Base-by-base conservation (phyloP, 2,888 invertebrate species). In the Andrena camellia region DNA sequence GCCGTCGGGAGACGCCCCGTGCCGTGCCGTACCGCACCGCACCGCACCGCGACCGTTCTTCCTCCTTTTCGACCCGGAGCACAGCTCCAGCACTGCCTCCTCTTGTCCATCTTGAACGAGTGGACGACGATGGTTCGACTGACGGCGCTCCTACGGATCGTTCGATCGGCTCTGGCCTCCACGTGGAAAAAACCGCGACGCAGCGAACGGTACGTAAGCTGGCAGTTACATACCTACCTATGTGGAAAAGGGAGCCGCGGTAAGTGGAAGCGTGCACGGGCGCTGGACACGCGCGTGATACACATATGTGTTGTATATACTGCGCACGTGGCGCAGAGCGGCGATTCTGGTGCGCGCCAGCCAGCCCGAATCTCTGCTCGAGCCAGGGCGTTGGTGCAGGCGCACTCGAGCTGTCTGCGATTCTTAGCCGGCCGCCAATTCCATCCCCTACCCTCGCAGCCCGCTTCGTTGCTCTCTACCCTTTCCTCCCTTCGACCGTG, bases 281-380 rank as follows among this genome's bases (percentile, higher is more conserved):
- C 4, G 20, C 20, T 33, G 2, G 50, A 48, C 62, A 20, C 31
- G 10, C 62, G 48, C 66, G 74, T 33, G 33, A 33, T 52, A 17
- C 42, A 42, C 42, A 17, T 42, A 42, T 1, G 42, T 42, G 42
- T 42, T 17, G 42, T 42, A 64, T 52, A 62, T 26, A 52, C 50
- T 68, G 83, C 82, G 82, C 83, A 81, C 82, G 71, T 72, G 82
- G 83, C 63, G 81, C 82, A 83, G 71, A 76, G 35, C 35, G 50
- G 31, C 31, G 63, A 81, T 78, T 67, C 52, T 75, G 74, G 54
- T 66, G 75, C 75, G 74, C 81, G 81, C 60, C 81, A 73, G 81
- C 60, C 81, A 73, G 48, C 77, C 66, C 20, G 63, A 73, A 72
- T 63, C 72, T 63, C 78, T 33, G 76, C 13, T 8, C 54, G 62